Percentiles rank a stretch among this genome's conserved stretches.
phyloP scores from a whole-genome alignment of 2,113 vertebrate genomes.

The Labrus mixtus region DNA sequence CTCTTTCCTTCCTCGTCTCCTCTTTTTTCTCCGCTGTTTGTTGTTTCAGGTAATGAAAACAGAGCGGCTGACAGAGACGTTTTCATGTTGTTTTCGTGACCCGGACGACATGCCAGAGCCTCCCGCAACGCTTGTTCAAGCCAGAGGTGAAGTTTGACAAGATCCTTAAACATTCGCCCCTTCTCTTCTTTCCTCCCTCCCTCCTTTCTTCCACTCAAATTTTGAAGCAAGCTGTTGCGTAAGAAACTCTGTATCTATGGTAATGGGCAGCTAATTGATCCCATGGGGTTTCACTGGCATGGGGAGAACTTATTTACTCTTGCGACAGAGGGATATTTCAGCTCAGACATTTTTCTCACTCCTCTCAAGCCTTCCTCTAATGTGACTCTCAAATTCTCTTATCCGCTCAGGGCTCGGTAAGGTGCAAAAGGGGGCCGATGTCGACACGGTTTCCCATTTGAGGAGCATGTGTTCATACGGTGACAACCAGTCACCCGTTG shows the following conservation, averaged over 20 bases:
- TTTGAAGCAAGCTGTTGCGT: conserved; percentile 62
- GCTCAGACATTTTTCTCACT: conserved; percentile 55
- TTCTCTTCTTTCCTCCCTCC: background rate
- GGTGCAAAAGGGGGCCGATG: conserved; percentile 64
- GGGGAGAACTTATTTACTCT: conserved; percentile 74
- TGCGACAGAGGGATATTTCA: conserved; percentile 69
- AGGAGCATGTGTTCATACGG: conserved; percentile 58
- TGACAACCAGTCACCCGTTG: conserved; percentile 68
- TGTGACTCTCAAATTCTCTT: conserved; percentile 66
- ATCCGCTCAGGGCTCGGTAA: conserved; percentile 64
- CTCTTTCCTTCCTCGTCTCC: conserved; percentile 70
- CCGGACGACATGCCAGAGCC: conserved; percentile 73
- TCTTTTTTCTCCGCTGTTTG: conserved; percentile 61
- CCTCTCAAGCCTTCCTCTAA: conserved; percentile 54
- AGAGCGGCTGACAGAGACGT: conserved; percentile 78
- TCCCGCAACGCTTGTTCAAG: conserved; percentile 76
- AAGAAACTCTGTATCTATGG: conserved; percentile 64
- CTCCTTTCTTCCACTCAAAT: conserved; percentile 29
- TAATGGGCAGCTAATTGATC: conserved; percentile 77
- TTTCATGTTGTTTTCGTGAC: conserved; percentile 78
- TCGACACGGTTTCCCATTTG: conserved; percentile 56
- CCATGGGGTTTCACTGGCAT: conserved; percentile 58
- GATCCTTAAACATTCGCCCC: conserved; percentile 53
- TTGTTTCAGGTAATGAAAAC: conserved; percentile 85
- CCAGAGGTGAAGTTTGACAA: conserved; percentile 78